Evolutionary conservation across 2,888 invertebrate genomes (phyloP).

Genomic region (Magallana nippona): DNA sequence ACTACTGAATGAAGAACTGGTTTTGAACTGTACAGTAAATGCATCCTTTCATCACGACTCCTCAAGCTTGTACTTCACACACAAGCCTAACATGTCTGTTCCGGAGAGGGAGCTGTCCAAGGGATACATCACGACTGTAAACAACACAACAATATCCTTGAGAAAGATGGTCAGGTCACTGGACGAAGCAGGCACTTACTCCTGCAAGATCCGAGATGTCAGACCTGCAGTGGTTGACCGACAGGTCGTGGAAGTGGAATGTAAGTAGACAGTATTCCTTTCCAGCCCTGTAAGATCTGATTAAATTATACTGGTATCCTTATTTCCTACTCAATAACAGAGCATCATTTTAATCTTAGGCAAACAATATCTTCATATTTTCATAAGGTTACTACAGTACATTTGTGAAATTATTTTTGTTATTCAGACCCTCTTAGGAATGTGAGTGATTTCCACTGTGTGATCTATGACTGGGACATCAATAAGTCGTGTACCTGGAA

Average conservation of each 20-base stretch:
- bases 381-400: no score
- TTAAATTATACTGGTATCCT: no score
- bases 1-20: not conserved
- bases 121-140: not conserved
- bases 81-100: slow-evolving; percentile 5
- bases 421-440: slow-evolving; percentile 25
- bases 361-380: no score
- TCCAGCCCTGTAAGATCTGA: no score
- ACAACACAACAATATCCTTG: slow-evolving; percentile 15
- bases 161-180: not conserved
- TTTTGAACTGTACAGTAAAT: not conserved
- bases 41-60: not conserved
- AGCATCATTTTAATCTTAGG: no score
- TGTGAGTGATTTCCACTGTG: slow-evolving; percentile 24
- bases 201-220: slow-evolving; percentile 3
- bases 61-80: not conserved
- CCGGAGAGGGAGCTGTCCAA: not conserved
- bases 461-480: slow-evolving; percentile 35
- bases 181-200: not conserved
- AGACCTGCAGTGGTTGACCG: not conserved
- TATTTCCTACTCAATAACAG: no score
- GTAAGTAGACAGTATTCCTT: not conserved
- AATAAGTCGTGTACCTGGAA: slow-evolving; percentile 35
- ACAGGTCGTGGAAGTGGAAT: slow-evolving; percentile 19
- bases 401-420: not conserved